phyloP scores from a whole-genome alignment of 1,140 invertebrate genomes.

The Drosophila carrolli region DNA sequence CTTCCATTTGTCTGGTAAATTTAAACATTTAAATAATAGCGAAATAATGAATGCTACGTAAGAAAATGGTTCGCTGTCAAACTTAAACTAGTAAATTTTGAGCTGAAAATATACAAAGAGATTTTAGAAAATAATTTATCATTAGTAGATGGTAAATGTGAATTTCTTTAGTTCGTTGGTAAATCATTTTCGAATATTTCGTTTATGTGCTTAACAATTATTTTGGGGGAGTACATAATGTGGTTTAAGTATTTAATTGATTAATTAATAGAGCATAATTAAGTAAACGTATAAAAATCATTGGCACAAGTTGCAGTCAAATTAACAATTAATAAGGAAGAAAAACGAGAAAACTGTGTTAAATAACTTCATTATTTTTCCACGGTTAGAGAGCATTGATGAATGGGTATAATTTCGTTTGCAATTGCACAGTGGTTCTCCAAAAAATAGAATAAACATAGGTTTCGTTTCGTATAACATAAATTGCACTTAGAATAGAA shows the following conservation, averaged over 20 bases:
- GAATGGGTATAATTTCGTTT: constrained; percentile 24
- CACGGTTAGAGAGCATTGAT: constrained; percentile 32
- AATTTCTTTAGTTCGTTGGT: constrained; percentile 20
- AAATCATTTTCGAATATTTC: constrained; percentile 27
- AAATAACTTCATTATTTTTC: constrained; percentile 15
- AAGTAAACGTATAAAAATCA: constrained; percentile 73
- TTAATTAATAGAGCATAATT: constrained; percentile 63
- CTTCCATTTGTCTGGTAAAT: constrained; percentile 33
- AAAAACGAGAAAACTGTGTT: constrained; percentile 48
- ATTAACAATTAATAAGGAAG: constrained; percentile 70
- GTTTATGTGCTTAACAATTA: constrained; percentile 54
- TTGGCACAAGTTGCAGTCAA: constrained; percentile 84
- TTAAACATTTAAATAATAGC: constrained; percentile 46
- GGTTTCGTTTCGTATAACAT: constrained; percentile 7
- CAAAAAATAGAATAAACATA: constrained; percentile 11
- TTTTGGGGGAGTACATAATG: constrained; percentile 35
- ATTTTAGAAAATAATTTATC: constrained; percentile 56
- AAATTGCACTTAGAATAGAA: constrained; percentile 32
- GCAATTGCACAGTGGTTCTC: constrained; percentile 23
- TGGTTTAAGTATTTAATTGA: constrained; percentile 59
- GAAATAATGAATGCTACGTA: constrained; percentile 49
- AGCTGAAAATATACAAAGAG: constrained; percentile 83
- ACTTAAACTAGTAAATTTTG: constrained; percentile 79
- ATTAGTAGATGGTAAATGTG: constrained; percentile 58
- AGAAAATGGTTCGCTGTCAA: constrained; percentile 49